Conservation (phyloP, 2,888 invertebrate species). For the Argyresthia goedartella region DNA sequence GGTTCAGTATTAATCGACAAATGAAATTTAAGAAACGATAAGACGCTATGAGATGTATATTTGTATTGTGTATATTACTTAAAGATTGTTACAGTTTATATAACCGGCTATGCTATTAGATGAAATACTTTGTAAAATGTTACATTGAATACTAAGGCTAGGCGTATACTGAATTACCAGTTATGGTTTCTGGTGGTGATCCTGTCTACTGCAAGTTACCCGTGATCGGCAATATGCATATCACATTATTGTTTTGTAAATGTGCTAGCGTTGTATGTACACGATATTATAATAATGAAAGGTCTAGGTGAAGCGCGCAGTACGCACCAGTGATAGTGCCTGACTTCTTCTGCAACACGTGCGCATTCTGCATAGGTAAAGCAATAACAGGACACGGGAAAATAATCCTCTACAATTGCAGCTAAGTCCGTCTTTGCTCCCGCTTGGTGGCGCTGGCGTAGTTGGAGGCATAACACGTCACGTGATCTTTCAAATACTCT, state of each 20-base stretch:
- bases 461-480: no score
- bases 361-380: no score
- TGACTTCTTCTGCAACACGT: no score
- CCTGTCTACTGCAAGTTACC: slow-evolving; percentile 1
- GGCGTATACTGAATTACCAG: slow-evolving; percentile 33
- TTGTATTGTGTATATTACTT: slow-evolving; percentile 5
- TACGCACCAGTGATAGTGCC: no score
- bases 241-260: slow-evolving; percentile 49
- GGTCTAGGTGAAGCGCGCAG: neutral
- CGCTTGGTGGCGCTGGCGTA: no score
- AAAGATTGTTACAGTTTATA: slow-evolving; percentile 3
- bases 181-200: neutral
- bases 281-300: slow-evolving; percentile 21
- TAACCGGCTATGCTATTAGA: slow-evolving; percentile 26
- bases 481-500: no score
- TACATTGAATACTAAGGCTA: slow-evolving; percentile 48
- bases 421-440: no score
- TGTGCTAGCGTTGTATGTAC: slow-evolving; percentile 29
- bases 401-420: no score
- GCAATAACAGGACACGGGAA: no score
- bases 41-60: slow-evolving; percentile 7
- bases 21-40: neutral
- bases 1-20: slow-evolving; percentile 2
- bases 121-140: slow-evolving; percentile 38
- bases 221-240: slow-evolving; percentile 32